Conservation (phyloP, 2,797 vertebrate species). For the Epinephelus coioides region DNA sequence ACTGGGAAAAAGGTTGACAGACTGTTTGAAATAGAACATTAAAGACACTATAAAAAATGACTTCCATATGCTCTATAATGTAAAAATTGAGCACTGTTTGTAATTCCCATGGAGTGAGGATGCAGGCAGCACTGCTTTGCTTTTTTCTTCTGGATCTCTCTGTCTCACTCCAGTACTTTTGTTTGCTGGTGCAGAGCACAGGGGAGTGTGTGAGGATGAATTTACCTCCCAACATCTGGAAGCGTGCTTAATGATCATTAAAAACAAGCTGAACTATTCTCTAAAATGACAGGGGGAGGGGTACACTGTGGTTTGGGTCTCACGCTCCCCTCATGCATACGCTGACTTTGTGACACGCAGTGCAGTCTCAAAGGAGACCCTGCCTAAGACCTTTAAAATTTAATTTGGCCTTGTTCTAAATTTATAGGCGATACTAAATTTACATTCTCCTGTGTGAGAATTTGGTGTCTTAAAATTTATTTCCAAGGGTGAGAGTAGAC, state of each 20-base stretch:
- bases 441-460: conserved; percentile 73
- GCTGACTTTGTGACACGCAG: conserved; percentile 64
- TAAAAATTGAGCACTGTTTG: conserved; percentile 74
- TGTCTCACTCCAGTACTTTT: conserved; percentile 50
- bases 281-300: conserved; percentile 69
- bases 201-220: conserved; percentile 68
- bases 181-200: conserved; percentile 71
- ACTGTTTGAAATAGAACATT: conserved; percentile 78
- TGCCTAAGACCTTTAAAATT: conserved; percentile 74
- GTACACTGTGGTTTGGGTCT: conserved; percentile 63
- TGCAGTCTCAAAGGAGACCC: conserved; percentile 57
- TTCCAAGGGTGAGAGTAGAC: conserved; percentile 32
- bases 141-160: conserved; percentile 61
- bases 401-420: conserved; percentile 77
- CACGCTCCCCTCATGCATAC: conserved; percentile 60
- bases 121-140: conserved; percentile 57
- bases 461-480: conserved; percentile 49
- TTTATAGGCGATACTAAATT: conserved; percentile 76
- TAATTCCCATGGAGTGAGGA: conserved; percentile 74
- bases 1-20: conserved; percentile 67
- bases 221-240: conserved; percentile 83
- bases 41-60: conserved; percentile 73
- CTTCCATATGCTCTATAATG: conserved; percentile 78
- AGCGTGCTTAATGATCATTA: conserved; percentile 82
- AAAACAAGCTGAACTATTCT: conserved; percentile 76